Conservation (phyloP, 2,888 invertebrate species). For the Smittia aterrima region DNA sequence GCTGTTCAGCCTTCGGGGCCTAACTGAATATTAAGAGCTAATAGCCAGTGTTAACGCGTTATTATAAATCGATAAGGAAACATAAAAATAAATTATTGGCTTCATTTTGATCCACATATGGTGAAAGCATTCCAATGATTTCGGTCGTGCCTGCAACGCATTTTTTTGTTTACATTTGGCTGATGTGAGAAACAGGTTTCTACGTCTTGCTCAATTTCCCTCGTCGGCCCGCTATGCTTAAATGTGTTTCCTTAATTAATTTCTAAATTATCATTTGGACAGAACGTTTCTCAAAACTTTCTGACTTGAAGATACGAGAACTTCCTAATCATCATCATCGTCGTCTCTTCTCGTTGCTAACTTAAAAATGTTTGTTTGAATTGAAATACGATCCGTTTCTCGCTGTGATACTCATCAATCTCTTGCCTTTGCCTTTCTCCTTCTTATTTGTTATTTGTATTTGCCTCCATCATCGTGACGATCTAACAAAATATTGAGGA, state of each 20-base stretch:
- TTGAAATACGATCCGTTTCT: conserved; percentile 13
- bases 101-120: conserved; percentile 9
- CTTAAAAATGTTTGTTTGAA: not conserved
- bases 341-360: too few relatives aligned
- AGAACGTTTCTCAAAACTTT: not conserved
- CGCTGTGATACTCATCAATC: conserved; percentile 23
- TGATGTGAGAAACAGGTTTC: not conserved
- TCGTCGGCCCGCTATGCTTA: not conserved
- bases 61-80: not conserved
- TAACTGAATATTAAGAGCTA: conserved; percentile 1
- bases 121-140: not conserved
- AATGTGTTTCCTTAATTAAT: conserved; percentile 2
- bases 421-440: not conserved
- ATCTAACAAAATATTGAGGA: not conserved
- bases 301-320: not conserved
- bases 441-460: conserved; percentile 13
- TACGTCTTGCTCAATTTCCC: not conserved
- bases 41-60: not conserved
- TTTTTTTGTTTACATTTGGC: not conserved
- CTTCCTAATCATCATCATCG: not conserved
- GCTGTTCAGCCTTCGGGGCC: not conserved
- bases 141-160: not conserved
- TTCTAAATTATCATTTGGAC: not conserved
- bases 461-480: conserved; percentile 8
- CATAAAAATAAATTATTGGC: not conserved